These are phyloP conservation scores for Podabrus alpinus DNA, from an alignment of 2,888 invertebrate species.

Conservation along the genomic window DNA sequence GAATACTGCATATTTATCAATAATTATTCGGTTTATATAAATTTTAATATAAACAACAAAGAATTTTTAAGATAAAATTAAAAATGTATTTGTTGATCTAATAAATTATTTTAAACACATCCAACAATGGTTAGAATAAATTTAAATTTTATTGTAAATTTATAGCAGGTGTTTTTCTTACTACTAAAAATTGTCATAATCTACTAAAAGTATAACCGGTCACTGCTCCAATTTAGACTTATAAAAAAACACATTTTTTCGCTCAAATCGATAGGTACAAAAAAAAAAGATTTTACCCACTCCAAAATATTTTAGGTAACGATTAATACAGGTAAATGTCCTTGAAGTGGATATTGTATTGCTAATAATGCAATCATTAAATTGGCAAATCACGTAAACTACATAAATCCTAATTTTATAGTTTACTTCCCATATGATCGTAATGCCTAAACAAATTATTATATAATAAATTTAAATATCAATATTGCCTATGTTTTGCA, in stretches of 20 bases:
- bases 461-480: slow-evolving; percentile 8
- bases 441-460: slow-evolving; percentile 7
- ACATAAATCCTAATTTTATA: slow-evolving; percentile 22
- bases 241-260: background rate
- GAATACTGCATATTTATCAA: background rate
- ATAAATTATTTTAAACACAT: background rate
- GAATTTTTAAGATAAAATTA: background rate
- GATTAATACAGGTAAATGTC: background rate
- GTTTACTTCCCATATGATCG: slow-evolving; percentile 13
- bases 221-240: background rate
- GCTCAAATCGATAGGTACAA: too few species aligned
- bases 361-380: background rate
- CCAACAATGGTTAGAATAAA: background rate
- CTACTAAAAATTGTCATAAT: background rate
- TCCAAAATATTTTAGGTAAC: background rate
- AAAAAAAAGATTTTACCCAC: background rate
- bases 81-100: background rate
- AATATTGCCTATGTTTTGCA: background rate
- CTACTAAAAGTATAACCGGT: background rate
- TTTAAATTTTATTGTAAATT: background rate
- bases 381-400: slow-evolving; percentile 8
- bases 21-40: background rate
- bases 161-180: background rate
- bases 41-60: background rate
- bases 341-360: background rate